Percentiles rank a stretch among this genome's conserved stretches.
Conservation (phyloP, 2,113 vertebrate species). For the Sitta europaea region DNA sequence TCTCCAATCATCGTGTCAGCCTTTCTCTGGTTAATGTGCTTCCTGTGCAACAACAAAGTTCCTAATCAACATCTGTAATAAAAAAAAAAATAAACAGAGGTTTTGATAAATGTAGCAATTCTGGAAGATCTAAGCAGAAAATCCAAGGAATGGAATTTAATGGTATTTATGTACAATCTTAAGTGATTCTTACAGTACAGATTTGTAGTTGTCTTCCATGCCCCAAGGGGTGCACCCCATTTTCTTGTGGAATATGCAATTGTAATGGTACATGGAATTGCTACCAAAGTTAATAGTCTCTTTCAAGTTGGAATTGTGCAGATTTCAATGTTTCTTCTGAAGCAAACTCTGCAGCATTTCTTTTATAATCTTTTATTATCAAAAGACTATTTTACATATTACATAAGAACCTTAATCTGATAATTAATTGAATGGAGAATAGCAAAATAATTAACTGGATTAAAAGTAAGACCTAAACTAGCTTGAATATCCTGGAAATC, state of each 20-base stretch:
- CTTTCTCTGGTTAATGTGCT: background rate
- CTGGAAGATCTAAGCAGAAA: background rate
- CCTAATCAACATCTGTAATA: background rate
- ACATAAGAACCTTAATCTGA: conserved; percentile 1
- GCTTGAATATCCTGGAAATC: background rate
- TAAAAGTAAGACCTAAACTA: background rate
- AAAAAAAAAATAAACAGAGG: background rate
- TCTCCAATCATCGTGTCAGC: background rate
- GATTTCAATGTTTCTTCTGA: background rate
- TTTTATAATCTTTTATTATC: background rate
- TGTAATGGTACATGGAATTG: background rate
- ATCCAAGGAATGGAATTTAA: background rate
- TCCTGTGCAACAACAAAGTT: background rate
- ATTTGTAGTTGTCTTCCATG: background rate
- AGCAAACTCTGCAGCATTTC: background rate
- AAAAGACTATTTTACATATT: background rate
- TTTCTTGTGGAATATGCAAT: background rate
- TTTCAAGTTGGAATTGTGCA: background rate
- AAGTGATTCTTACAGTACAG: background rate
- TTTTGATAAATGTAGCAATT: background rate
- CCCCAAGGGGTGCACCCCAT: background rate
- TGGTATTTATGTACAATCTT: background rate
- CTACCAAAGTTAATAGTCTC: background rate
- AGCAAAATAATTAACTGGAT: conserved; percentile 27
- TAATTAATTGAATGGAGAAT: conserved; percentile 8